These are phyloP conservation scores for Leptoteleia sp. DNA, from an alignment of 1,140 invertebrate genomes.

Conservation along the genomic window DNA sequence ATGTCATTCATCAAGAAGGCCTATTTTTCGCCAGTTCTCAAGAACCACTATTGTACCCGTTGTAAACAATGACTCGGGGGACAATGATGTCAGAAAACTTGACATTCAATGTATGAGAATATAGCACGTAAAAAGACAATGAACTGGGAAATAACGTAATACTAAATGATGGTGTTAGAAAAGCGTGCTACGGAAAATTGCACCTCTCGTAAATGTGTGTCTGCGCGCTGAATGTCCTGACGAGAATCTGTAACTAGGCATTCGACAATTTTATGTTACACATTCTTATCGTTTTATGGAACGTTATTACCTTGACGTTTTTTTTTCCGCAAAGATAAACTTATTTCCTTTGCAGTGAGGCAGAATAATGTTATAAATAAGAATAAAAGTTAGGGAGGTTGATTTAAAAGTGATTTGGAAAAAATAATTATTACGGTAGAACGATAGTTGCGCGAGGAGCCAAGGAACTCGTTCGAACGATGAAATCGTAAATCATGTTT, in stretches of 20 bases:
- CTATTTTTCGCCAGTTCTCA: constrained; percentile 44
- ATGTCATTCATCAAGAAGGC: constrained; percentile 23
- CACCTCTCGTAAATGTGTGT: not conserved
- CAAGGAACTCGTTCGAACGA: too few relatives aligned
- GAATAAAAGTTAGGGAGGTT: too few relatives aligned
- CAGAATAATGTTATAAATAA: too few relatives aligned
- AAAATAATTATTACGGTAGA: too few relatives aligned
- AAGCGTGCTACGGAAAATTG: constrained; percentile 43
- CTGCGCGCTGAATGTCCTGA: not conserved
- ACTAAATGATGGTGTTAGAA: constrained; percentile 27
- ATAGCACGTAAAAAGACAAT: constrained; percentile 55
- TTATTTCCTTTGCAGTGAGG: too few relatives aligned
- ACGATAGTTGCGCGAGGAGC: too few relatives aligned
- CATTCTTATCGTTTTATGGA: too few relatives aligned
- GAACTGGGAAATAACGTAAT: constrained; percentile 53
- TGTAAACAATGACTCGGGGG: constrained; percentile 53
- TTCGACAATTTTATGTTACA: too few relatives aligned
- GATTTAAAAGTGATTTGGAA: too few relatives aligned
- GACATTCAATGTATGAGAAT: constrained; percentile 58
- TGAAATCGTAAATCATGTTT: too few relatives aligned
- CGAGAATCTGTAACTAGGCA: not conserved
- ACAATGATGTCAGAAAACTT: constrained; percentile 52
- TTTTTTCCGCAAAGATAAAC: too few relatives aligned
- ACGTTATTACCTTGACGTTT: too few relatives aligned
- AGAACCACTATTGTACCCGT: constrained; percentile 36